Evolutionary conservation across 2,797 vertebrate genomes (phyloP).

Genomic region (Channa striata): DNA sequence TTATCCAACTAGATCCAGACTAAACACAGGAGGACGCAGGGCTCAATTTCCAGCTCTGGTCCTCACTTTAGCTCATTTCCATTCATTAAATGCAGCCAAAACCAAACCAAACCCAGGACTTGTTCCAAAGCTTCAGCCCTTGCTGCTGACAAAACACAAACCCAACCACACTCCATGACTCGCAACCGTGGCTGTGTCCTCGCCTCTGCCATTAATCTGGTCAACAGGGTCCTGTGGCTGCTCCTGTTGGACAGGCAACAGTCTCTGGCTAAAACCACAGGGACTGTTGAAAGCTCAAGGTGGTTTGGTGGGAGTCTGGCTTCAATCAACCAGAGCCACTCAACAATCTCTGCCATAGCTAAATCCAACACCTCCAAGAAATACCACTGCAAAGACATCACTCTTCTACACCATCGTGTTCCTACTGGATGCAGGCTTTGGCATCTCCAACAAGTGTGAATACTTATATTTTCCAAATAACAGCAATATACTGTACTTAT

Average conservation of each 20-base stretch:
- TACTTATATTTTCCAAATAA: slow-evolving; percentile 12
- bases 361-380: slow-evolving; percentile 24
- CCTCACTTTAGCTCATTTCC: slow-evolving; percentile 42
- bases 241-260: slow-evolving; percentile 33
- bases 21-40: slow-evolving; percentile 25
- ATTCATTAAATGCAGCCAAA: slow-evolving; percentile 40
- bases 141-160: slow-evolving; percentile 43
- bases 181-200: slow-evolving; percentile 24
- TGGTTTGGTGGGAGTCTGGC: slow-evolving; percentile 38
- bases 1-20: slow-evolving; percentile 19
- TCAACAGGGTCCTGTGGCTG: slow-evolving; percentile 16
- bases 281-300: slow-evolving; percentile 10
- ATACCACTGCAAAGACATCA: slow-evolving; percentile 11
- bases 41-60: slow-evolving; percentile 15
- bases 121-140: slow-evolving; percentile 19
- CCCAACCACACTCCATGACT: slow-evolving; percentile 44
- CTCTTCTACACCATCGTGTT: slow-evolving; percentile 29
- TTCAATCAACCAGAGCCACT: slow-evolving; percentile 28
- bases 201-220: slow-evolving; percentile 36
- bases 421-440: slow-evolving; percentile 22
- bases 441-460: slow-evolving; percentile 13
- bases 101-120: slow-evolving; percentile 24
- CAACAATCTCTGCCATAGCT: slow-evolving; percentile 38
- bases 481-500: background rate
- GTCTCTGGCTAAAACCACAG: slow-evolving; percentile 37